Evolutionary conservation across 2,888 invertebrate genomes (phyloP), one percentile per base, ranked within the genome.

Genomic region (Argyresthia albistria): DNA sequence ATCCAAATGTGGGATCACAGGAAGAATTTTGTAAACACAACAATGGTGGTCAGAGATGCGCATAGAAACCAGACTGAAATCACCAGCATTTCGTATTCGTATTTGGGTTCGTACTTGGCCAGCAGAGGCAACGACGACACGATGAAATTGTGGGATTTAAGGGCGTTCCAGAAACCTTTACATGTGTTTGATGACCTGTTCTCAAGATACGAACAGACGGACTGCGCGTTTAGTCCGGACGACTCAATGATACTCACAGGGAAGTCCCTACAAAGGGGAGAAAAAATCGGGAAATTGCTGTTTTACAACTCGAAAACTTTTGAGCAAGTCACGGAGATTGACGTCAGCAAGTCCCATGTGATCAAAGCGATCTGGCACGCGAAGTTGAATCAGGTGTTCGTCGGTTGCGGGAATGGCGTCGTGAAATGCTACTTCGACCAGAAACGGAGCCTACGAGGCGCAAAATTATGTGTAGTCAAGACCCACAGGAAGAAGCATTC

Each of bases 1-100:
- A 91, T 98, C 52, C 99, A 99, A 76, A 93, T 98, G 84, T 99
- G 99, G 99, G 99, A 99, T 70, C 94, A 96, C 51, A 90, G 97
- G 35, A 96, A 94, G 69, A 93, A 93, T 69, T 97, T 93, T 67
- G 98, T 98, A 0, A 97, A 97, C 65, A 96, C 97, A 0, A 90
- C 94, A 0, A 88, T 92, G 56, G 83, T 95, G 12, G 86, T 95
- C 0, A 87, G 97, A 52, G 92, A 90, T 53, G 97, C 96, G 0
- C 98, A 99, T 76, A 88, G 90, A 53, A 91, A 90, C 59, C 93
- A 94, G 3, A 86, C 89, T 0, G 97, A 97, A 69, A 95, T 96
- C 25, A 93, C 95, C 0, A 93, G 94, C 53, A 86, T 99, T 39
- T 88, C 91, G 1, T 99, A 96, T 71, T 97, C 98, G 0, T 97